Conservation (phyloP, 1,140 invertebrate genomes). For the Mactra quadrangularis region DNA sequence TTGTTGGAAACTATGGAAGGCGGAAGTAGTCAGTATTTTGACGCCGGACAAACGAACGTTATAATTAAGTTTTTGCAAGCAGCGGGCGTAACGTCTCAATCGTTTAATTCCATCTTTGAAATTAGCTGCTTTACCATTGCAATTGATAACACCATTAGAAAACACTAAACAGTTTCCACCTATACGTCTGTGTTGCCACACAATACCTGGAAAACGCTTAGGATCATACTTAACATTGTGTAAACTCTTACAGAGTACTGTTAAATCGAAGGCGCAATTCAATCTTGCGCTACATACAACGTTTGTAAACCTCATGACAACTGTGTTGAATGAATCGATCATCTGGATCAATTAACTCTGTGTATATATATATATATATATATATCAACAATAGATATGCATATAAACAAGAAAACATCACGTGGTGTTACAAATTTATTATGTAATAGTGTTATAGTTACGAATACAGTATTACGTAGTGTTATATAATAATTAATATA, state of each 20-base stretch:
- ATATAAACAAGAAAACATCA: too few species aligned
- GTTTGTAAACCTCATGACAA: slow-evolving; percentile 13
- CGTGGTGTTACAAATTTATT: too few species aligned
- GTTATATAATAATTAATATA: too few species aligned
- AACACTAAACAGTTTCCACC: slow-evolving; percentile 12
- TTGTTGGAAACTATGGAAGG: not conserved
- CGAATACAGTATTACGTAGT: too few species aligned
- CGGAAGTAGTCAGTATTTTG: not conserved
- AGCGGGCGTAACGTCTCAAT: not conserved
- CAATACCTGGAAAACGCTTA: not conserved
- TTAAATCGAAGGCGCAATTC: not conserved
- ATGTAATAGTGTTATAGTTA: too few species aligned
- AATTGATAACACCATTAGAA: slow-evolving; percentile 3
- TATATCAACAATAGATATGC: too few species aligned
- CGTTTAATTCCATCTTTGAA: not conserved
- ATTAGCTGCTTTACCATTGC: slow-evolving; percentile 9
- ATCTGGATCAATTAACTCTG: too few species aligned
- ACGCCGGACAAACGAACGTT: not conserved
- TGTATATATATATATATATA: too few species aligned
- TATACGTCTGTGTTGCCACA: slow-evolving; percentile 13
- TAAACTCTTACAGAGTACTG: not conserved
- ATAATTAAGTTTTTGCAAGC: not conserved
- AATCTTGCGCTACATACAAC: slow-evolving; percentile 3
- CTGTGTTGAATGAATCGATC: too few species aligned
- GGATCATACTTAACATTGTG: not conserved